Evolutionary conservation across 2,888 invertebrate species (phyloP).

Genomic region (Trilocha varians): DNA sequence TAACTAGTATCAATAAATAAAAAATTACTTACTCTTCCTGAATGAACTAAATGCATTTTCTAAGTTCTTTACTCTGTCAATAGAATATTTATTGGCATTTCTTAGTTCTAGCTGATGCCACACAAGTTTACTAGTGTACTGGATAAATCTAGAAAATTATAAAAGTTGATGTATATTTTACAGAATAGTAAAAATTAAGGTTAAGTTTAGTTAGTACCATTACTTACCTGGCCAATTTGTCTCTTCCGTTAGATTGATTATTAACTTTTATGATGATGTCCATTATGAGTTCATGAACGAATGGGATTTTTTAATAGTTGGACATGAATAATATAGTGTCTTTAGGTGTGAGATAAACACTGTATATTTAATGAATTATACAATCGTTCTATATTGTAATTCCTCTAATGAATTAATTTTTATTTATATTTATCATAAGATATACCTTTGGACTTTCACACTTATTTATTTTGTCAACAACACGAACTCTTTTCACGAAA

Average conservation of each 20-base stretch:
- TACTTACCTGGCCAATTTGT: conserved; percentile 68
- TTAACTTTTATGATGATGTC: conserved; percentile 66
- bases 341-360: no score
- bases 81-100: conserved; percentile 75
- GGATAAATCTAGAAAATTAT: conserved; percentile 77
- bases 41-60: conserved; percentile 89
- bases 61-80: conserved; percentile 84
- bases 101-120: conserved; percentile 84
- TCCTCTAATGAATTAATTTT: no score
- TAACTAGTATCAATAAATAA: no score
- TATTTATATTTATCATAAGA: no score
- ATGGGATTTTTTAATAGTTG: no score
- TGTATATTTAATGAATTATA: no score
- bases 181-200: neutral
- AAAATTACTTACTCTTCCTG: conserved; percentile 79
- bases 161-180: no score
- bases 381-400: no score
- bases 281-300: conserved; percentile 34
- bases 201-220: neutral
- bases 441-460: no score
- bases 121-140: conserved; percentile 85
- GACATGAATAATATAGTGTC: no score
- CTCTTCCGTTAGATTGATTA: conserved; percentile 70
- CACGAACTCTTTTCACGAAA: no score
- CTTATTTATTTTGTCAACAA: no score